Percentiles rank a stretch among this genome's conserved stretches.
Evolutionary conservation across 2,888 invertebrate genomes (phyloP).

Genomic region (Alcis repandata): DNA sequence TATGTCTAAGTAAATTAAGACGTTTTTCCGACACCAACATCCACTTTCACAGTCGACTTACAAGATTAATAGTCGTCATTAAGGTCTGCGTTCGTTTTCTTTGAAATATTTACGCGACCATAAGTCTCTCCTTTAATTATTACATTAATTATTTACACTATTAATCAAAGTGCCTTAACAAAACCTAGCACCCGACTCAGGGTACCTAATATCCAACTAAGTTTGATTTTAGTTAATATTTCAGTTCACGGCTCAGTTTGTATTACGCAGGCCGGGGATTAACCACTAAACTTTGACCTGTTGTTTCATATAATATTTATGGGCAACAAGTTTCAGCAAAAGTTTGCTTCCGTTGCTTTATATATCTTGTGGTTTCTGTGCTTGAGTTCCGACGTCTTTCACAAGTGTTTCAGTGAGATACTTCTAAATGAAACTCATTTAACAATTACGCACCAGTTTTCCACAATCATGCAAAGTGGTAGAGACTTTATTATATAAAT

Average conservation of each 20-base stretch:
- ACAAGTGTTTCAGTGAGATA: not conserved
- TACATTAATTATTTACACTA: conserved; percentile 16
- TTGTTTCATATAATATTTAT: conserved; percentile 5
- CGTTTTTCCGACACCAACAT: conserved; percentile 14
- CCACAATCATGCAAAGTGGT: conserved; percentile 10
- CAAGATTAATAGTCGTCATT: conserved; percentile 36
- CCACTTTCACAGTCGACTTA: conserved; percentile 28
- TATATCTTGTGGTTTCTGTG: not conserved
- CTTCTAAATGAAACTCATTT: not conserved
- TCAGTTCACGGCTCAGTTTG: not conserved
- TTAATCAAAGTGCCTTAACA: conserved; percentile 6
- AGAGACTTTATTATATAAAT: conserved; percentile 11
- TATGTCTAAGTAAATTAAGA: conserved; percentile 17
- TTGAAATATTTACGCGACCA: conserved; percentile 18
- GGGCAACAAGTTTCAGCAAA: not conserved
- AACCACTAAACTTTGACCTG: conserved; percentile 1
- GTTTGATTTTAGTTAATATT: conserved; percentile 1
- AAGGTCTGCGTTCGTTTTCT: conserved; percentile 22
- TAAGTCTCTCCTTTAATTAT: conserved; percentile 20
- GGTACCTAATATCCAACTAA: conserved; percentile 1
- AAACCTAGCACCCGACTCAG: not conserved
- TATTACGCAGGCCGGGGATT: not conserved
- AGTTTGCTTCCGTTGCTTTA: not conserved
- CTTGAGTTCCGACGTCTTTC: not conserved
- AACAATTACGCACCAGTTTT: conserved; percentile 2